Conservation (phyloP, 2,113 vertebrate species). For the Menura novaehollandiae region DNA sequence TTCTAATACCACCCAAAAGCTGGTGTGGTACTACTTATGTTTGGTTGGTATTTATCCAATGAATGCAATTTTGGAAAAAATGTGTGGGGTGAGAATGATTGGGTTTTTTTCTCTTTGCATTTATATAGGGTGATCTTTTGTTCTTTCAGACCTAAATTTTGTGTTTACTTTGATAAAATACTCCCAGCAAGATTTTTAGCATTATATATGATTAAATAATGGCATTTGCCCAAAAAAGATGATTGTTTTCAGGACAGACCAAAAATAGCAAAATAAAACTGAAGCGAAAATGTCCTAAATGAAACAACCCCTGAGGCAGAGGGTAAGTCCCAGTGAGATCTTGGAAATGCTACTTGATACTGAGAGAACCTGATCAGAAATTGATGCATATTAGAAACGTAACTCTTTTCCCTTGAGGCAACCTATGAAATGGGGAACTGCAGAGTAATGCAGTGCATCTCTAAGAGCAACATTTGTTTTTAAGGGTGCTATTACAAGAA, state of each 20-base stretch:
- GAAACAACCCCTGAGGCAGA: not conserved
- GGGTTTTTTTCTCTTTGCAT: not conserved
- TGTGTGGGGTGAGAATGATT: rapidly evolving
- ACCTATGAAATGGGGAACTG: not conserved
- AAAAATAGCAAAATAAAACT: not conserved
- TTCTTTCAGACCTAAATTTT: not conserved
- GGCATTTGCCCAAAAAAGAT: not conserved
- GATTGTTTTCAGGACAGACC: not conserved
- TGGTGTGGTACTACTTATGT: not conserved
- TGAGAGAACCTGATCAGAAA: not conserved
- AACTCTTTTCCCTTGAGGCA: not conserved
- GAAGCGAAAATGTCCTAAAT: not conserved
- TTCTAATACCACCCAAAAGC: not conserved
- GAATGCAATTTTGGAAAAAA: not conserved
- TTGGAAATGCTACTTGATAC: not conserved
- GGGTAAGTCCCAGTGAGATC: not conserved
- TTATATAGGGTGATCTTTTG: not conserved
- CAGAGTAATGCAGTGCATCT: not conserved
- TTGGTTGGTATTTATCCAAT: not conserved
- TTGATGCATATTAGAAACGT: not conserved
- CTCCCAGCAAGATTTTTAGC: not conserved
- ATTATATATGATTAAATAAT: not conserved
- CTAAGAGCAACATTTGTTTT: not conserved
- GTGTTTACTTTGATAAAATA: not conserved
- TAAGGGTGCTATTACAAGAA: not conserved